Evolutionary conservation across 2,113 vertebrate species (phyloP), one percentile per base, ranked within the genome.

Genomic region (Nematolebias whitei): DNA sequence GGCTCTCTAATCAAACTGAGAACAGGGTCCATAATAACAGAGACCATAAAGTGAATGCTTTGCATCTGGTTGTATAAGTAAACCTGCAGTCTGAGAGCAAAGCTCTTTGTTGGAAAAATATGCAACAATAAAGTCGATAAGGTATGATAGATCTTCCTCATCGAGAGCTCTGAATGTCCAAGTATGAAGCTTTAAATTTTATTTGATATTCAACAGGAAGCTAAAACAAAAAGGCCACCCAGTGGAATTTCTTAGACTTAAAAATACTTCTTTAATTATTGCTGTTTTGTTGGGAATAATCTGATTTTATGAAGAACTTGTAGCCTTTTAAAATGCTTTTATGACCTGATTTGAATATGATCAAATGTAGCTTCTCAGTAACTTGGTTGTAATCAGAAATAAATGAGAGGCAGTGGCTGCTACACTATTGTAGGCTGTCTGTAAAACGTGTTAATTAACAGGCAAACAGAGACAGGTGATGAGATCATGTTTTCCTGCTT

Each of bases 401-500:
- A 47, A 59, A 63, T 32, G 1, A 57, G 38, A 24, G 14, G 32
- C 14, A 19, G 40, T 39, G 35, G 51, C 52, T 58, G 50, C 65
- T 12, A 14, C 41, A 44, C 26, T 50, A 54, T 24, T 24, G 12
- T 38, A 23, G 13, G 45, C 2, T 19, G 35, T 85, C 54, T 68
- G 23, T 56, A 12, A 63, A 54, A 67, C 1, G 22, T 43, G 58
- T 13, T 26, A 18, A 62, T 19, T 22, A 22, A 12, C 45, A 59
- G 38, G 49, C 41, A 54, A 24, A 32, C 62, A 74, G 26, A 58
- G 62, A 40, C 61, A 82, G 62, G 51, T 70, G 18, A 23, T 24
- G 20, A 58, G 15, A 15, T 22, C 23, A 41, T 44, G 40, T 58
- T 16, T 9, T 26, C 11, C 15, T 41, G 16, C 23, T 72, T 67